Conservation (phyloP, 2,797 vertebrate species). For the Halcyon badia region DNA sequence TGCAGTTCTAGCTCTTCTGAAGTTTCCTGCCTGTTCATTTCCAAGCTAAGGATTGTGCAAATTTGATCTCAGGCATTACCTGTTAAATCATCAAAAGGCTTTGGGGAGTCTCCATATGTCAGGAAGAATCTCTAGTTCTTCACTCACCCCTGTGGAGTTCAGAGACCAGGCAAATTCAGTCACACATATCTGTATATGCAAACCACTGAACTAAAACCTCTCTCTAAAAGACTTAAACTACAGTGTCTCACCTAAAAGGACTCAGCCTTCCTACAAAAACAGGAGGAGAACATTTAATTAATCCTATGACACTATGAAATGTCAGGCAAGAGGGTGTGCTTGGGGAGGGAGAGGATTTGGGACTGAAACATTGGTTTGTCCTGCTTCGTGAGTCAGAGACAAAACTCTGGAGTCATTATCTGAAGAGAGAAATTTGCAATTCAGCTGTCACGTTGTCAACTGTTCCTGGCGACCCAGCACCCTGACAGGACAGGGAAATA, state of each 20-base stretch:
- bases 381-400: neutral
- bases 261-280: neutral
- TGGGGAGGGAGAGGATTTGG: neutral
- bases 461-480: neutral
- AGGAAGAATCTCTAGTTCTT: slow-evolving; percentile 17
- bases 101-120: neutral
- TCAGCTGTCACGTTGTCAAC: neutral
- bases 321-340: neutral
- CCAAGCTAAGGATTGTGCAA: neutral
- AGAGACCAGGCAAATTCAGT: neutral
- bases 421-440: neutral
- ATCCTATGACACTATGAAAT: neutral
- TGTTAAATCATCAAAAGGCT: slow-evolving; percentile 22
- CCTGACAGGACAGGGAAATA: slow-evolving; percentile 8
- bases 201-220: neutral
- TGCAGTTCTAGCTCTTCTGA: slow-evolving; percentile 15
- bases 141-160: neutral
- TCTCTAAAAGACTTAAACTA: neutral
- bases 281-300: neutral
- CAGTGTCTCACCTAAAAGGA: neutral
- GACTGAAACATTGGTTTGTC: neutral
- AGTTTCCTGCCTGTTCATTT: slow-evolving; percentile 20
- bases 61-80: slow-evolving; percentile 6
- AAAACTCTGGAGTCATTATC: neutral
- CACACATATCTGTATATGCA: neutral